Conservation (phyloP, 2,888 invertebrate species). For the Notocelia uddmanniana region DNA sequence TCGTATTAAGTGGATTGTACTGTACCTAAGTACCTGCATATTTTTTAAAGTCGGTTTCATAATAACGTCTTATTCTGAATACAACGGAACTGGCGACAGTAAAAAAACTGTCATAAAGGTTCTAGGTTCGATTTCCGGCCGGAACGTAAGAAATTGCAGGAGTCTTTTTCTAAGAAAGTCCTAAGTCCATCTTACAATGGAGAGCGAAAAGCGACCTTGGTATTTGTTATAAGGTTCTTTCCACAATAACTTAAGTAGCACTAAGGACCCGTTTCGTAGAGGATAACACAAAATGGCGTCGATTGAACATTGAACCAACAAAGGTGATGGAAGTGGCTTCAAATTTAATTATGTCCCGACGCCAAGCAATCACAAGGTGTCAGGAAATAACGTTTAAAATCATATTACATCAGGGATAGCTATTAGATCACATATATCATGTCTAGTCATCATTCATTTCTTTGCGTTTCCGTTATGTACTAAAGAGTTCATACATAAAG, state of each 20-base stretch:
- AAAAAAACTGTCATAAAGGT: background rate
- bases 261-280: background rate
- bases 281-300: constrained; percentile 4
- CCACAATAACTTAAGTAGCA: background rate
- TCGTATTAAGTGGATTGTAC: no score
- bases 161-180: background rate
- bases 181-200: background rate
- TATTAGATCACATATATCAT: background rate
- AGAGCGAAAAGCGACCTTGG: background rate
- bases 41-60: no score
- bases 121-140: background rate
- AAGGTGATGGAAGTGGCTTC: constrained; percentile 4
- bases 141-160: background rate
- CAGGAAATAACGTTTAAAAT: constrained; percentile 6
- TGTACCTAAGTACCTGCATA: no score
- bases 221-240: background rate
- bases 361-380: background rate
- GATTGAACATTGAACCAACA: constrained; percentile 17
- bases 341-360: constrained; percentile 17
- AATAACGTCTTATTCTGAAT: background rate
- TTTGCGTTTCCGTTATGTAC: no score
- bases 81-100: background rate
- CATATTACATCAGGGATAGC: background rate
- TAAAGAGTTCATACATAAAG: no score
- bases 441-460: no score